Evolutionary conservation across 2,113 vertebrate genomes (phyloP).

Genomic region (Steatornis caripensis): DNA sequence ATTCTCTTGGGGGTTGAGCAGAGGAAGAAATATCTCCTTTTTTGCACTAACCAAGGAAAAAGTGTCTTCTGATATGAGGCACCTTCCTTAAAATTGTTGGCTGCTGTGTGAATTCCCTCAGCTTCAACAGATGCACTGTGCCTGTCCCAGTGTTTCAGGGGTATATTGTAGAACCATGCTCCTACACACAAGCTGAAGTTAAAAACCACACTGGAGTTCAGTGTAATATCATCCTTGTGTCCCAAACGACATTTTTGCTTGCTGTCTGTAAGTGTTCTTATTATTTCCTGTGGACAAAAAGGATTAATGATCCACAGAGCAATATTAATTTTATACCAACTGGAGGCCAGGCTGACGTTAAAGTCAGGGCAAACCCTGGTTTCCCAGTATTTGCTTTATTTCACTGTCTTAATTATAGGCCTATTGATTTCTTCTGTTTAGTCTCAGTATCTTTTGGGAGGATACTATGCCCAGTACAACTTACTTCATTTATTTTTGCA

Average conservation of each 20-base stretch:
- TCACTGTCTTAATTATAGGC: not conserved
- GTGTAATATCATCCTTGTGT: not conserved
- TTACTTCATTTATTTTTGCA: not conserved
- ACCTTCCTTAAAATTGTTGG: not conserved
- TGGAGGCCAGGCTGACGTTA: not conserved
- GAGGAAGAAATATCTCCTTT: not conserved
- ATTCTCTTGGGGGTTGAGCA: not conserved
- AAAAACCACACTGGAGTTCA: not conserved
- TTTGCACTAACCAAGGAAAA: not conserved
- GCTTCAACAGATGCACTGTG: not conserved
- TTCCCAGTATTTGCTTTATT: not conserved
- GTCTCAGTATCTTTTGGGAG: not conserved
- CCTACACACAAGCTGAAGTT: not conserved
- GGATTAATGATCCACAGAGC: not conserved
- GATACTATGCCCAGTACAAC: not conserved
- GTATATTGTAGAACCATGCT: rapidly evolving
- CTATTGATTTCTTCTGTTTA: not conserved
- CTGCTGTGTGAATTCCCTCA: not conserved
- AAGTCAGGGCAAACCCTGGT: not conserved
- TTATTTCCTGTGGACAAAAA: not conserved
- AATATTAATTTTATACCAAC: not conserved
- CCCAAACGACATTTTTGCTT: not conserved
- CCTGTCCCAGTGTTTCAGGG: not conserved
- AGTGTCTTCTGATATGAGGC: not conserved
- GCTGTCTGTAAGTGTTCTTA: not conserved